These are phyloP conservation scores for Chelonus formosanus DNA, from an alignment of 2,888 invertebrate species.

Conservation along the genomic window DNA sequence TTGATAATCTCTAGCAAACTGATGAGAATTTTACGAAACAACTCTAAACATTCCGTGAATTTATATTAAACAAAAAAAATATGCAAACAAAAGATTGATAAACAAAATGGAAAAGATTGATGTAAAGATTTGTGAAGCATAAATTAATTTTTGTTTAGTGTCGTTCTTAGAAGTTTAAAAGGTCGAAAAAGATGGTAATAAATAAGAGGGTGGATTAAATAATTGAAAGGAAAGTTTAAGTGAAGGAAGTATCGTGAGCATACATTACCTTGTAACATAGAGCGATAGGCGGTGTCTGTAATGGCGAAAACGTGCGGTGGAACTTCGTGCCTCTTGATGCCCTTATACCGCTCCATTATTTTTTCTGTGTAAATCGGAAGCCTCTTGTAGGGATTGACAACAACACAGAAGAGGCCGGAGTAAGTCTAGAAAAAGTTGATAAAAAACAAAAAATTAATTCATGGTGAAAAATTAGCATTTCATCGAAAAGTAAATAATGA, in stretches of 20 bases:
- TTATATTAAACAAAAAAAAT: too few species aligned
- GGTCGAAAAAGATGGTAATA: too few species aligned
- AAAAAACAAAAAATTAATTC: slow-evolving; percentile 35
- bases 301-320: slow-evolving; percentile 99
- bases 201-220: not conserved
- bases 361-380: slow-evolving; percentile 99
- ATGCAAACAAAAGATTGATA: too few species aligned
- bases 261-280: slow-evolving; percentile 94
- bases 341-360: slow-evolving; percentile 99
- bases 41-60: too few species aligned
- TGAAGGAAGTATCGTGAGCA: not conserved
- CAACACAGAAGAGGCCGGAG: slow-evolving; percentile 99
- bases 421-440: slow-evolving; percentile 83
- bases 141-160: too few species aligned
- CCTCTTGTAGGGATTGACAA: slow-evolving; percentile 99
- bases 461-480: too few species aligned
- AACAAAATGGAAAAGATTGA: too few species aligned
- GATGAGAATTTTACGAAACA: too few species aligned
- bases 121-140: too few species aligned
- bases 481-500: too few species aligned
- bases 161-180: too few species aligned
- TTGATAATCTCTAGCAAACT: too few species aligned
- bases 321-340: slow-evolving; percentile 98
- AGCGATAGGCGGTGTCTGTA: slow-evolving; percentile 98
- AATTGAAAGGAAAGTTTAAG: not conserved